Percentiles rank a stretch among this genome's conserved stretches.
phyloP scores from a whole-genome alignment of 2,797 vertebrate species.

The Chlorospingus semifuscus region DNA sequence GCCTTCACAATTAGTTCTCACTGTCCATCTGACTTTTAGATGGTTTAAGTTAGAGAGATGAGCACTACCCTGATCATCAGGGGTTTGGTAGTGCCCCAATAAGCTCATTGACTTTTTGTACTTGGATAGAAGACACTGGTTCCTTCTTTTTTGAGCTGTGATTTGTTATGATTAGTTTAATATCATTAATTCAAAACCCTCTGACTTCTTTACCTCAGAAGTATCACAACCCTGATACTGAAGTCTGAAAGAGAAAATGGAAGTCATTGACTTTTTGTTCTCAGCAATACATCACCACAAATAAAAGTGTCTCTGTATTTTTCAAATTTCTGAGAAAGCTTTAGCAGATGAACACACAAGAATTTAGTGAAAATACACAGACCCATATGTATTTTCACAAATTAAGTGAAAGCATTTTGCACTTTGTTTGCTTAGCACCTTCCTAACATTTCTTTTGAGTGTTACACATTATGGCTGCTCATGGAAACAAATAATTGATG shows the following conservation, averaged over 20 bases:
- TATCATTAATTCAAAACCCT: neutral
- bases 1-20: neutral
- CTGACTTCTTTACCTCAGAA: neutral
- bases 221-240: neutral
- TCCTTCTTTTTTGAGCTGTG: neutral
- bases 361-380: neutral
- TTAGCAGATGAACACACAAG: neutral
- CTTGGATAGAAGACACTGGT: neutral
- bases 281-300: neutral
- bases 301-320: neutral
- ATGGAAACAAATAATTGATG: neutral
- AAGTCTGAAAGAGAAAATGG: neutral
- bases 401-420: neutral
- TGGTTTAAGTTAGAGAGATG: neutral
- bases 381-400: neutral
- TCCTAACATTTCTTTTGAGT: neutral
- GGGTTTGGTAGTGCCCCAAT: neutral
- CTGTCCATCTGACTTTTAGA: neutral
- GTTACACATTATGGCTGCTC: neutral
- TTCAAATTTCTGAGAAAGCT: neutral
- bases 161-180: neutral
- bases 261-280: neutral
- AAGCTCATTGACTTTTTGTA: neutral
- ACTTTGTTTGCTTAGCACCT: constrained; percentile 17
- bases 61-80: neutral